phyloP scores from a whole-genome alignment of 2,888 invertebrate genomes.

The Aspidapion aeneum region DNA sequence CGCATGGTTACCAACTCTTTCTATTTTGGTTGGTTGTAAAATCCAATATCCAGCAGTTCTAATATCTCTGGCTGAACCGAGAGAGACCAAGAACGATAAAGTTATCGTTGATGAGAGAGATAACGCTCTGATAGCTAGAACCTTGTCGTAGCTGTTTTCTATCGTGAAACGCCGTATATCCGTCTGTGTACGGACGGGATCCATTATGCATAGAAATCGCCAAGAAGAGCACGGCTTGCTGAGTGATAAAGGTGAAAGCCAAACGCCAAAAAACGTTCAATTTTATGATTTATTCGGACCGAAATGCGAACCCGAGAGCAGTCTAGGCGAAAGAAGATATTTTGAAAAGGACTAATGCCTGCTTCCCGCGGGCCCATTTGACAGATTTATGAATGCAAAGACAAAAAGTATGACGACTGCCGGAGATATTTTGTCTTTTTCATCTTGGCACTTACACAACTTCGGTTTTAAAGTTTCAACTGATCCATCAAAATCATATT shows the following conservation, averaged over 20 bases:
- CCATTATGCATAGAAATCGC: conserved; percentile 31
- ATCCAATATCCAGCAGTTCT: too few relatives aligned
- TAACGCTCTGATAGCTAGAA: too few relatives aligned
- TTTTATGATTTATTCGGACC: conserved; percentile 19
- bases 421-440: background rate
- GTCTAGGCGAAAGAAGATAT: too few relatives aligned
- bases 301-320: background rate
- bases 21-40: too few relatives aligned
- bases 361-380: background rate
- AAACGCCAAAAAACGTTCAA: conserved; percentile 15
- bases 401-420: background rate
- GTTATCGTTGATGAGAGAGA: too few relatives aligned
- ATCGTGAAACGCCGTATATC: background rate
- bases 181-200: conserved; percentile 17
- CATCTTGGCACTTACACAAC: background rate
- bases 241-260: conserved; percentile 25
- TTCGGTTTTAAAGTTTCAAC: background rate
- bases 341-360: background rate
- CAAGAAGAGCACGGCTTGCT: conserved; percentile 16
- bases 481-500: background rate
- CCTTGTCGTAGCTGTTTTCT: too few relatives aligned
- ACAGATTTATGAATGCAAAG: background rate
- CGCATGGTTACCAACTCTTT: too few relatives aligned
- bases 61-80: too few relatives aligned
- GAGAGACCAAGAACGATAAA: too few relatives aligned